Evolutionary conservation across 2,888 invertebrate genomes (phyloP), one percentile per base, ranked within the genome.

Genomic region (Mycalesis mineus): DNA sequence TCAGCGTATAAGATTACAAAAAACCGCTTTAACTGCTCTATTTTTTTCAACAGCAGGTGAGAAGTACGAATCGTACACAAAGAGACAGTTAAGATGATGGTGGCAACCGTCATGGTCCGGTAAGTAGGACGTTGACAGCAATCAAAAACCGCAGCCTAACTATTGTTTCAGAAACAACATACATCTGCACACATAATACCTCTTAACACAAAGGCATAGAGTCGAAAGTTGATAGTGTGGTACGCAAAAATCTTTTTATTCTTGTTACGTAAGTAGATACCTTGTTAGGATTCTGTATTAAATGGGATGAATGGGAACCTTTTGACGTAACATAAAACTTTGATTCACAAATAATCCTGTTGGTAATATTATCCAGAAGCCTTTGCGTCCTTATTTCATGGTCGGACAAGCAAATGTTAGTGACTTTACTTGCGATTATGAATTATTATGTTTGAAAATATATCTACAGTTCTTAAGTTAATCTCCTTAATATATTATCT

Each of bases 61-160:
- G 62, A 62, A 57, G 44, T 59, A 50, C 47, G 45, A 48, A 50
- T 36, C 44, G 54, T 57, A 57, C 42, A 62, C 62, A 59, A 60
- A 60, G 62, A 62, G 62, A 62, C 62, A 62, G 62, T 62, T 62
- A 62, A 62, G 62, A 62, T 60, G 57, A 55, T 59, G 64, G 53
- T 66, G 71, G 70, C 70, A 66, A 65, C 68, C 74, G 83, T 78
- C 78, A 81, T 69, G 84, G 80, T 78, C 77, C 74, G 81, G 64
- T 75, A 63, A 68, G 57, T 71, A 71, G 83, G 82, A 70, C 87
- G 82, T 84, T 85, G 87, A 88, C 87, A 81, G 73, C 77, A 72
- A 73, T 75, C 78, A 68, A 77, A 84, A 85, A 84, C 86, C 84
- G 74, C 84, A 84, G 76, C 57, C 60, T 39, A 60, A 66, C 78